Evolutionary conservation across 2,113 vertebrate genomes (phyloP).

Genomic region (Tupaia tana): DNA sequence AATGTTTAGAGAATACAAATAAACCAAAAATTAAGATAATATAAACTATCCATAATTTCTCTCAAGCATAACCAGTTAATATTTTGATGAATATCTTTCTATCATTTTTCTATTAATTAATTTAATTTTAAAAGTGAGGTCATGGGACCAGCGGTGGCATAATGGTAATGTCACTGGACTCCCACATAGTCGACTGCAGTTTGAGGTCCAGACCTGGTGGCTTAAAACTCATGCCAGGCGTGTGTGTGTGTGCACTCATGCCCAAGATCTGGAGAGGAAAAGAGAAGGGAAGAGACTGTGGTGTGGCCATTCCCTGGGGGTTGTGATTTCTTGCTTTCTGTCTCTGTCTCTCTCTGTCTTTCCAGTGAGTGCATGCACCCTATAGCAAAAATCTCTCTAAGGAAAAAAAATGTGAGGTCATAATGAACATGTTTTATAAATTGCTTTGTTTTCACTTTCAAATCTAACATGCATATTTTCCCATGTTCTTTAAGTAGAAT

Average conservation of each 20-base stretch:
- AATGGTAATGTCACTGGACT: too few species aligned
- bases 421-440: background rate
- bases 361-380: too few species aligned
- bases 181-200: too few species aligned
- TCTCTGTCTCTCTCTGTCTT: too few species aligned
- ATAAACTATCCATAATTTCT: background rate
- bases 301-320: too few species aligned
- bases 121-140: background rate
- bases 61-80: background rate
- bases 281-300: too few species aligned
- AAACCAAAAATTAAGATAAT: background rate
- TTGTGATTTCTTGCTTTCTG: too few species aligned
- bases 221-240: too few species aligned
- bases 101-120: background rate
- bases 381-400: too few species aligned
- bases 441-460: background rate
- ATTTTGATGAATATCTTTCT: background rate
- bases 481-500: background rate
- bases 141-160: background rate
- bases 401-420: background rate
- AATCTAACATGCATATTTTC: background rate
- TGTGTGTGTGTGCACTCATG: too few species aligned
- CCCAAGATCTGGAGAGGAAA: too few species aligned
- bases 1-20: background rate
- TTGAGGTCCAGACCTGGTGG: too few species aligned